Evolutionary conservation across 2,113 vertebrate genomes (phyloP), one percentile per base, ranked within the genome.

Genomic region (Petroica traversi): DNA sequence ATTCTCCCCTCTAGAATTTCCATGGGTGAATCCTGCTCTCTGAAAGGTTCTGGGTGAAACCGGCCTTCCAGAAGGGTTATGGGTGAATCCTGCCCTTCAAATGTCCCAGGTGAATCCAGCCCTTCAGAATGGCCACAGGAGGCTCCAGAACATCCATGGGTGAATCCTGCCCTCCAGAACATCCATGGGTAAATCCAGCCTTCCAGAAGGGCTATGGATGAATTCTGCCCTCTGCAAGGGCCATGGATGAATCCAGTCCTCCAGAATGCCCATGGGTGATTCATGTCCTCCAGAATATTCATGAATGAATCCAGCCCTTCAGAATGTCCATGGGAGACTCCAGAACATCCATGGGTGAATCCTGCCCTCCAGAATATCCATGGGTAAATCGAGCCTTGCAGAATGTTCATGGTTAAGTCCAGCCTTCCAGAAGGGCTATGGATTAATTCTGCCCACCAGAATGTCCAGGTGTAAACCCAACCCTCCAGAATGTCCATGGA

Each of bases 121-220:
- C 28, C 29, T 26, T 7, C 38, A 43, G 13, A 55, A 73, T 3
- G 0, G 20, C 8, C 28, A 15, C 17, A n/a, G n/a, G n/a, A n/a
- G n/a, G n/a, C 23, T 73, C 36, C 36, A 71, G 49, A 29, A 49
- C 4, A 0, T 19, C 6, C 6, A 13, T 43, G 24, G 8, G 1
- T 58, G 2, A 23, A 59, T 75, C 54, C 43, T 14, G 16, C 28
- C 29, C 23, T 78, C 6, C 34, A 10, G 33, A 68, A 61, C 4
- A 3, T 12, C 8, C 29, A 5, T 8, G 19, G 12, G 1, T 43
- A 1, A 49, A 36, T 48, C n/a, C 18, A 7, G 1, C 14, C 8
- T 33, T 59, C 13, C 34, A 20, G 8, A 28, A 41, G 11, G 0
- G 6, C 26, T 33, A 16, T 46, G 19, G 25, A 2, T 68, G 3